Conservation (phyloP, 2,113 vertebrate species). For the Pantherophis guttatus region DNA sequence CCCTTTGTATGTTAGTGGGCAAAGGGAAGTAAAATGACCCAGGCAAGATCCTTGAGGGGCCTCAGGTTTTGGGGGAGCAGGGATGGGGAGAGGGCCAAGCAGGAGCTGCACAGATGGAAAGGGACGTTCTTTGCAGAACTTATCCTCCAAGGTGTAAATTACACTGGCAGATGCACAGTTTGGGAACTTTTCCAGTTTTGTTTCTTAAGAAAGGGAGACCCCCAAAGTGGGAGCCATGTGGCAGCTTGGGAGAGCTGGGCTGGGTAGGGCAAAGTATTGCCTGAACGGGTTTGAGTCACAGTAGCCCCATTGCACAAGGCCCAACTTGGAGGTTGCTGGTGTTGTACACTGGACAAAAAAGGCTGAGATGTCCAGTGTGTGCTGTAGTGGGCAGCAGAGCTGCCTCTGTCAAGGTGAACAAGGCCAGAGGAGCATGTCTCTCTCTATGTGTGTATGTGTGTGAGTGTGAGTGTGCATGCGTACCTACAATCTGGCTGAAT, state of each 20-base stretch:
- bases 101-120: conserved; percentile 65
- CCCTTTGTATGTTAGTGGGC: neutral
- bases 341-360: neutral
- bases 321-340: neutral
- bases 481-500: neutral
- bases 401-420: neutral
- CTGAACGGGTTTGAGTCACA: neutral
- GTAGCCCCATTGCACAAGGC: neutral
- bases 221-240: conserved; percentile 39
- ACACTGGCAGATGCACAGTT: conserved; percentile 63
- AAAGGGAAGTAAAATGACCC: neutral
- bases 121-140: conserved; percentile 56
- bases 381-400: neutral
- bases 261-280: conserved; percentile 12
- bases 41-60: neutral
- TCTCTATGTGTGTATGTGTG: too few relatives aligned
- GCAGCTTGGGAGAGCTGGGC: conserved; percentile 17
- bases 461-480: too few relatives aligned
- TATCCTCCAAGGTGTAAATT: conserved; percentile 62
- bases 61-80: neutral
- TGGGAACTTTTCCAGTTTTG: conserved; percentile 59
- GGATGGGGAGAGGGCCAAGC: conserved; percentile 5
- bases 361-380: neutral
- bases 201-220: conserved; percentile 35
- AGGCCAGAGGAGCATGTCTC: neutral